These are phyloP conservation scores for Neogobius melanostomus DNA, from an alignment of 2,113 vertebrate species.

Conservation along the genomic window DNA sequence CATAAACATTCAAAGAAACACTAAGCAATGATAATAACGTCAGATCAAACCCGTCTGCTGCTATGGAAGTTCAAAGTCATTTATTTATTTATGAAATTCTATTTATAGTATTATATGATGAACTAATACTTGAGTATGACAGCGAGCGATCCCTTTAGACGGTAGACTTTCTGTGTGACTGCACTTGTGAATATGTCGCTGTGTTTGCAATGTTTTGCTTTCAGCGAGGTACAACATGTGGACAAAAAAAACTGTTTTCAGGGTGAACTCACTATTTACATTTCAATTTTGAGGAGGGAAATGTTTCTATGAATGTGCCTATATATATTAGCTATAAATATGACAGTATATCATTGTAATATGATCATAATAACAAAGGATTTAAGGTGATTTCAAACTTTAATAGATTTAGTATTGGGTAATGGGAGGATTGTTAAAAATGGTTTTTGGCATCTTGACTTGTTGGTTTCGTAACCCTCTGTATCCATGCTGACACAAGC, in stretches of 20 bases:
- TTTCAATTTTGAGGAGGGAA: not conserved
- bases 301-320: not conserved
- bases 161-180: not conserved
- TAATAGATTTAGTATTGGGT: too few relatives aligned
- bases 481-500: not conserved
- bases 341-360: too few relatives aligned
- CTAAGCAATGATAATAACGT: not conserved
- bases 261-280: not conserved
- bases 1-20: not conserved
- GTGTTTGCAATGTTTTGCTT: not conserved
- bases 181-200: not conserved
- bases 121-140: constrained; percentile 1
- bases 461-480: not conserved
- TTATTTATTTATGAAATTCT: not conserved
- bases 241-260: too few relatives aligned
- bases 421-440: too few relatives aligned
- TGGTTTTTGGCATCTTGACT: not conserved
- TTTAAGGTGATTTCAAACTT: too few relatives aligned
- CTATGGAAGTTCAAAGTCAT: not conserved
- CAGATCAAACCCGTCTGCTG: not conserved
- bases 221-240: not conserved
- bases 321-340: not conserved
- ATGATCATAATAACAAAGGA: too few relatives aligned
- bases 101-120: not conserved
- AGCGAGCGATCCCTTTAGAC: constrained; percentile 10